Evolutionary conservation across 1,140 invertebrate species (phyloP).

Genomic region (Lineus longissimus): DNA sequence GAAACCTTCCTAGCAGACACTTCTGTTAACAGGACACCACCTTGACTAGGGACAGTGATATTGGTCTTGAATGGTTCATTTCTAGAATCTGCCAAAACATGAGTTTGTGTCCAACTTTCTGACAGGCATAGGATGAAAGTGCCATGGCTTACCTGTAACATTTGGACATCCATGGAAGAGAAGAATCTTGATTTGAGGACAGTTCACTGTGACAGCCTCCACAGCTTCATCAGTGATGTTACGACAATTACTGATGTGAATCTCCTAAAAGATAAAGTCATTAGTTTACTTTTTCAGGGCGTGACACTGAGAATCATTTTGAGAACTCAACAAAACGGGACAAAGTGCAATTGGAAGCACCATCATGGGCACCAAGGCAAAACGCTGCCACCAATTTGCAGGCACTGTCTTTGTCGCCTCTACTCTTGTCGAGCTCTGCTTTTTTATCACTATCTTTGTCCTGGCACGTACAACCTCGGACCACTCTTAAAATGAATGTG

Average conservation of each 20-base stretch:
- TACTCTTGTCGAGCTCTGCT: no score
- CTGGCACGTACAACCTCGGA: no score
- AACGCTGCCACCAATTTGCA: no score
- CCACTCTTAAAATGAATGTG: no score
- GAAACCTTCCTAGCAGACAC: background rate
- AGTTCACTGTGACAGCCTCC: slow-evolving; percentile 37
- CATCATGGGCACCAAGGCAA: no score
- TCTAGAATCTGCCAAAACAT: background rate
- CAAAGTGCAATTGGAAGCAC: no score
- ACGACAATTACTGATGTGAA: slow-evolving; percentile 40
- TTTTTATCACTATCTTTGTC: no score
- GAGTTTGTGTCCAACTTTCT: background rate
- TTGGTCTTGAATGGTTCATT: background rate
- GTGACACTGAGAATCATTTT: no score
- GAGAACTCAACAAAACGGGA: background rate
- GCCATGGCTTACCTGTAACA: slow-evolving; percentile 34
- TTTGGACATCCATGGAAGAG: slow-evolving; percentile 46
- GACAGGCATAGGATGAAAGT: background rate
- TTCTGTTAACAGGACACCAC: background rate
- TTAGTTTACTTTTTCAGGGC: no score
- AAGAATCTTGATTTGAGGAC: slow-evolving; percentile 40
- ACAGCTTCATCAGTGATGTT: slow-evolving; percentile 43
- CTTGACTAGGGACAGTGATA: background rate
- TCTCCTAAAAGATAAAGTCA: slow-evolving; percentile 30
- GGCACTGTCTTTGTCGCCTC: no score